These are phyloP conservation scores for Hyalella azteca DNA, from an alignment of 2,888 invertebrate genomes.

Conservation along the genomic window DNA sequence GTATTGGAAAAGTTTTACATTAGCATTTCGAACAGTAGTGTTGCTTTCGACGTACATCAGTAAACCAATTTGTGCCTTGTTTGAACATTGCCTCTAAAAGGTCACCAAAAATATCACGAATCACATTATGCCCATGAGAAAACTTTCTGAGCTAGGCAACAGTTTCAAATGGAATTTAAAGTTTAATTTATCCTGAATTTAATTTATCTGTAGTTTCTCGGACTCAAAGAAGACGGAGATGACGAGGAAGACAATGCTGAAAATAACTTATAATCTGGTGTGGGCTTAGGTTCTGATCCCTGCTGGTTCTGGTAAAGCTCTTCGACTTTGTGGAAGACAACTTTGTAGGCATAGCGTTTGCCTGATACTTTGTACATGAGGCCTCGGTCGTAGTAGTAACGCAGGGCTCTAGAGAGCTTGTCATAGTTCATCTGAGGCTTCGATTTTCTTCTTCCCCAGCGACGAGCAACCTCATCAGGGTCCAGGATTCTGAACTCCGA, in stretches of 20 bases:
- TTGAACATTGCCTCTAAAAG: too few relatives aligned
- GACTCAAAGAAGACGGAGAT: neutral
- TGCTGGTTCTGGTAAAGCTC: constrained; percentile 3
- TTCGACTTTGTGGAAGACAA: neutral
- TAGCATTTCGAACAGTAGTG: too few relatives aligned
- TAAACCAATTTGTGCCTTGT: too few relatives aligned
- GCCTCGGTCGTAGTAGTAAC: constrained; percentile 68
- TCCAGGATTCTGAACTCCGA: constrained; percentile 69
- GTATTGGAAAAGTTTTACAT: too few relatives aligned
- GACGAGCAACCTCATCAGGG: constrained; percentile 92
- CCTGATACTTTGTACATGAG: constrained; percentile 33
- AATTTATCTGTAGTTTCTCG: neutral
- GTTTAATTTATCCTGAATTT: too few relatives aligned
- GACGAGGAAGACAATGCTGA: neutral
- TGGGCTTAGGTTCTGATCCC: constrained; percentile 1
- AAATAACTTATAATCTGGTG: neutral
- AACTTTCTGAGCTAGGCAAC: too few relatives aligned
- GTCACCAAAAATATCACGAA: too few relatives aligned
- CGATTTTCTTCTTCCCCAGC: constrained; percentile 98
- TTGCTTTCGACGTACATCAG: too few relatives aligned
- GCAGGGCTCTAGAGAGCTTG: constrained; percentile 93
- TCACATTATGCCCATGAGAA: too few relatives aligned
- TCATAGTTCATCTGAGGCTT: constrained; percentile 99
- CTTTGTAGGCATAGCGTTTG: constrained; percentile 32
- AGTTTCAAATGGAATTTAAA: too few relatives aligned